Base-by-base conservation (phyloP, 2,797 vertebrate species). In the Hypotaenidia philippensis region DNA sequence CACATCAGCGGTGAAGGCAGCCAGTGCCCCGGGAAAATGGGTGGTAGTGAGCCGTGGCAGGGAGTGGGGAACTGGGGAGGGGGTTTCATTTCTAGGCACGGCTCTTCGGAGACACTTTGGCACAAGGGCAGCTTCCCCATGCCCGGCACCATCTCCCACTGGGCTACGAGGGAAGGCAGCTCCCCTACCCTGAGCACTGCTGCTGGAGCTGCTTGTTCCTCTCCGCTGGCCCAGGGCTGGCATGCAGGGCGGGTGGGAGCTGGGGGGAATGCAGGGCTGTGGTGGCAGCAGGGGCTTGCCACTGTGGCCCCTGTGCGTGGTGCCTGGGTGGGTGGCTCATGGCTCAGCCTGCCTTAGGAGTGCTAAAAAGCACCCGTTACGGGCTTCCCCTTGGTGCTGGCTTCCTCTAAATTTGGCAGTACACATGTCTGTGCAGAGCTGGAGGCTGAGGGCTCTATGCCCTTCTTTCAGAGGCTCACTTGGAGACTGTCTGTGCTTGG, bases 311-410 rank as follows among this genome's bases (percentile, higher is more conserved):
- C 16, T 16, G 27, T 27, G 45, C 59, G 4, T 1, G 8, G 31
- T 26, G 63, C 21, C 66, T 31, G 66, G n/a, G 59, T 34, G 76
- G 40, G 29, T 1, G 2, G 53, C 32, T 70, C 18, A 1, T 4
- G 57, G 89, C 32, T 70, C 71, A 50, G 71, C 41, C 63, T 12
- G 27, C 14, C 57, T 27, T 2, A 41, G 38, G 12, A 19, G 16
- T 47, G 7, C 41, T 8, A 2, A 3, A 11, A 11, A 15, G 55
- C 2, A 31, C 68, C 52, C 41, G 40, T 52, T 32, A 0, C 0
- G 11, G 20, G 64, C 31, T 55, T 41, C 9, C 71, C 68, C 57
- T 25, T 6, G 56, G 52, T 10, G 71, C 61, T 86, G 84, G 45
- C 59, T 61, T 13, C 52, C 59, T n/a, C 18, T 19, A 3, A 6